These are phyloP conservation scores for Plestiodon gilberti DNA, from an alignment of 2,113 vertebrate species.

Conservation along the genomic window DNA sequence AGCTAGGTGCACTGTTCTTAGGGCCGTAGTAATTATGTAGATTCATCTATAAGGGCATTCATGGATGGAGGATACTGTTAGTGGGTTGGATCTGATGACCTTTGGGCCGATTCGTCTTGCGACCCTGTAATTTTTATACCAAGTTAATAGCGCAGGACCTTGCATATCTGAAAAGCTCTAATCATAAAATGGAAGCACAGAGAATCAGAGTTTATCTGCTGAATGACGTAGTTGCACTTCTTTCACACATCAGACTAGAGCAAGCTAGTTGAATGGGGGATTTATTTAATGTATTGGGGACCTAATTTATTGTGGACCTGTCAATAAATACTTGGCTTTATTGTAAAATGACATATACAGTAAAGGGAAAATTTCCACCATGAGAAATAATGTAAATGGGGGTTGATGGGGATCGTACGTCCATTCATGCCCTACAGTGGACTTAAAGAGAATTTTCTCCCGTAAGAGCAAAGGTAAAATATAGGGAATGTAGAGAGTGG, in stretches of 20 bases:
- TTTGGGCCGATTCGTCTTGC: background rate
- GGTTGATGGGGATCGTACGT: no score
- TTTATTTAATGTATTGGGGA: no score
- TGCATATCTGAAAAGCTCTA: constrained; percentile 5
- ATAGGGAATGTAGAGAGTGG: no score
- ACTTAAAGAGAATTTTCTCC: no score
- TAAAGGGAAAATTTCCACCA: no score
- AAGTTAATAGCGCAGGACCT: background rate
- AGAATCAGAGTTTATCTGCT: background rate
- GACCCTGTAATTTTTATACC: background rate
- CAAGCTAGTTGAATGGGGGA: background rate
- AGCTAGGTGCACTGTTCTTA: background rate
- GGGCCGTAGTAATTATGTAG: background rate
- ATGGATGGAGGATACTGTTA: background rate
- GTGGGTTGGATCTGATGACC: background rate
- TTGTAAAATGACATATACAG: no score
- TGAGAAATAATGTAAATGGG: no score
- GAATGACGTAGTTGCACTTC: background rate
- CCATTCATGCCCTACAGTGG: no score
- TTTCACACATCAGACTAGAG: background rate
- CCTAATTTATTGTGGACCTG: no score
- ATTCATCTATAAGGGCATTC: background rate
- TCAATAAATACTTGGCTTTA: no score
- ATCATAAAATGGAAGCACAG: background rate
- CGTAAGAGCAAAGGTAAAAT: no score